Conservation (phyloP, 2,888 invertebrate species). For the Oligia latruncula region DNA sequence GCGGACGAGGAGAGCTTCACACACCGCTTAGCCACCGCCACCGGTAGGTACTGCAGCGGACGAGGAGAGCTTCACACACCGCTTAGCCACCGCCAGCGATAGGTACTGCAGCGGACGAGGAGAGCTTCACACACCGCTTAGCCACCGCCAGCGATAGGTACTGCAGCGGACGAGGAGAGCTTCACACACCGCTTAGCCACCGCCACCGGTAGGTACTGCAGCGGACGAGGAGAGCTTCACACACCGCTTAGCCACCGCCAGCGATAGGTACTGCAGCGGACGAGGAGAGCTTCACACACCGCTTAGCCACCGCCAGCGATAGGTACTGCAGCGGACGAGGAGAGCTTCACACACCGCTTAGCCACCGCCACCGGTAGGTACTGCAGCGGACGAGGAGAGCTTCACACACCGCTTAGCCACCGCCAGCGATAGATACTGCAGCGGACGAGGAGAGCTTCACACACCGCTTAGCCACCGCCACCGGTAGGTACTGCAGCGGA, state of each 20-base stretch:
- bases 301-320: not conserved
- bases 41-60: not conserved
- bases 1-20: slow-evolving; percentile 22
- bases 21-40: slow-evolving; percentile 7
- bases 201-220: not conserved
- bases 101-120: slow-evolving; percentile 5
- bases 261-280: not conserved
- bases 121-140: slow-evolving; percentile 25
- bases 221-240: slow-evolving; percentile 22
- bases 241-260: slow-evolving; percentile 6
- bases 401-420: slow-evolving; percentile 20
- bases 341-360: slow-evolving; percentile 24
- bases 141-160: not conserved
- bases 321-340: slow-evolving; percentile 5
- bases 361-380: not conserved
- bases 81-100: not conserved
- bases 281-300: slow-evolving; percentile 25
- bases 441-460: slow-evolving; percentile 22
- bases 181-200: slow-evolving; percentile 19
- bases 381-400: slow-evolving; percentile 12
- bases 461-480: slow-evolving; percentile 3
- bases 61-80: slow-evolving; percentile 27
- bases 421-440: not conserved
- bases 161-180: slow-evolving; percentile 12
- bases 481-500: not conserved